Evolutionary conservation across 2,113 vertebrate species (phyloP).

Genomic region (Saimiri boliviensis): DNA sequence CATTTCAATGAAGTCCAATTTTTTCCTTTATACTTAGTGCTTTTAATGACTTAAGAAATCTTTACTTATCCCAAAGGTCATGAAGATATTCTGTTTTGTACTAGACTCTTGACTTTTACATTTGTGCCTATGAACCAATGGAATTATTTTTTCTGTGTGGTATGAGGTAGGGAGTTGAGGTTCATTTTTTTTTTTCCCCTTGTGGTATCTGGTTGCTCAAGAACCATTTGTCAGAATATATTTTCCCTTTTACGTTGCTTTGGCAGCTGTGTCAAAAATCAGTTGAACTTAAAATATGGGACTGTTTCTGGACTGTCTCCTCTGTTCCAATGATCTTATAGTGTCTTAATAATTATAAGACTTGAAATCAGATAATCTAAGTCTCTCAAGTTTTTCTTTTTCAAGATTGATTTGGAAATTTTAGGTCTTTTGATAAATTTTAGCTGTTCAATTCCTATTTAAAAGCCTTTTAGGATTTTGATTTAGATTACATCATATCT

Average conservation of each 20-base stretch:
- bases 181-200: not conserved
- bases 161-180: not conserved
- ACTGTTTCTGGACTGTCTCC: not conserved
- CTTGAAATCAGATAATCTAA: not conserved
- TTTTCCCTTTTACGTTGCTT: not conserved
- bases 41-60: not conserved
- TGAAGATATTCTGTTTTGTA: not conserved
- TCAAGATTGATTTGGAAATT: conserved; percentile 13
- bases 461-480: not conserved
- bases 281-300: not conserved
- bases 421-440: conserved; percentile 19
- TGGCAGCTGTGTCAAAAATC: not conserved
- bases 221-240: not conserved
- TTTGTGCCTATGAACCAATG: not conserved
- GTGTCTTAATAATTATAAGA: not conserved
- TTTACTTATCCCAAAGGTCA: not conserved
- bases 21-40: not conserved
- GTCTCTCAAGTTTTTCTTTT: not conserved
- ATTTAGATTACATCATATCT: not conserved
- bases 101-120: not conserved
- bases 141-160: not conserved
- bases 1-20: not conserved
- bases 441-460: not conserved
- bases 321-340: not conserved
- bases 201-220: not conserved